phyloP scores from a whole-genome alignment of 1,140 invertebrate genomes.

The Achroia grisella region DNA sequence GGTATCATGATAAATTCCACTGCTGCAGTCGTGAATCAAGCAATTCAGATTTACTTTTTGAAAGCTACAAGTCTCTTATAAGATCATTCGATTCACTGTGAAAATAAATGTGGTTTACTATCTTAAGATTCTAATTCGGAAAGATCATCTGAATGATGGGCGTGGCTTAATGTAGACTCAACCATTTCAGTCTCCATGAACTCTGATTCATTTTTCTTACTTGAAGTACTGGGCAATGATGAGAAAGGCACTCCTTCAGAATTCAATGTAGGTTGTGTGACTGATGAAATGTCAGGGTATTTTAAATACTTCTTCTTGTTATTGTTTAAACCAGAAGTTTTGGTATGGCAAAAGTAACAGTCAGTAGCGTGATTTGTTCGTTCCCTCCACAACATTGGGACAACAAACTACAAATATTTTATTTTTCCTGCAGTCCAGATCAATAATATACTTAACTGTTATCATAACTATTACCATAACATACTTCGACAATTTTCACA shows the following conservation, averaged over 20 bases:
- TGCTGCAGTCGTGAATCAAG: no score
- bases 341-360: not conserved
- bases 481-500: slow-evolving; percentile 7
- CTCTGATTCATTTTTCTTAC: not conserved
- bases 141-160: no score
- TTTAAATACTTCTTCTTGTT: not conserved
- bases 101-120: no score
- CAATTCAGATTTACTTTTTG: no score
- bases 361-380: not conserved
- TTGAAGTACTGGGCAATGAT: not conserved
- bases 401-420: slow-evolving; percentile 1
- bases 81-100: no score
- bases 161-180: not conserved
- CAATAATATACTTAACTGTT: no score
- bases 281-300: not conserved
- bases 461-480: no score
- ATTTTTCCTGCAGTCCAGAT: slow-evolving; percentile 6
- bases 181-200: not conserved
- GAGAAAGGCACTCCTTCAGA: not conserved
- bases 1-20: no score
- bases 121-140: no score
- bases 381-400: slow-evolving; percentile 5
- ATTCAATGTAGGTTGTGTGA: not conserved
- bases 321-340: not conserved
- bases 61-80: no score